These are phyloP conservation scores for Peromyscus melanophrys DNA, from an alignment of 2,797 vertebrate species.

Conservation along the genomic window DNA sequence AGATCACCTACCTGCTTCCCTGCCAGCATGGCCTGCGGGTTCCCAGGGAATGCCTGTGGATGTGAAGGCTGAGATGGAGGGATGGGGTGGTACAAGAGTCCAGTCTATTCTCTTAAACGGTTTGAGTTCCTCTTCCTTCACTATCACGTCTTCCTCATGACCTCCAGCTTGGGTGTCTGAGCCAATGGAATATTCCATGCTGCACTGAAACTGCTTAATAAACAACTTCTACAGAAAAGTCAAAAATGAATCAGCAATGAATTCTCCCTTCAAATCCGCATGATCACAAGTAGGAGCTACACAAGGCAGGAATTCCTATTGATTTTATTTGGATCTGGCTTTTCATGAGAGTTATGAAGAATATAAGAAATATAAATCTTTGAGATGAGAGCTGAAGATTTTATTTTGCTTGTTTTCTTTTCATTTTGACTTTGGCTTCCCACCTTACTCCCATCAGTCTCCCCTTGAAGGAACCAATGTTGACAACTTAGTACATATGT, in stretches of 20 bases:
- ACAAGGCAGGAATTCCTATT: background rate
- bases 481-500: background rate
- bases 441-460: background rate
- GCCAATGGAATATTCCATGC: background rate
- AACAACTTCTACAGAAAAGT: constrained; percentile 14
- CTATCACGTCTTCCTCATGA: rapidly evolving
- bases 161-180: background rate
- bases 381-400: background rate
- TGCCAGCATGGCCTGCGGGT: background rate
- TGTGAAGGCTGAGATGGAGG: background rate
- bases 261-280: background rate
- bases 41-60: background rate
- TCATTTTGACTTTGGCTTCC: background rate
- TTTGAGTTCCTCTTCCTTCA: background rate
- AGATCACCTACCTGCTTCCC: background rate
- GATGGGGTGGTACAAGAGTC: background rate
- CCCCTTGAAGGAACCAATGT: background rate
- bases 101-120: background rate
- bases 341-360: background rate
- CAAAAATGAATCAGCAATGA: background rate
- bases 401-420: constrained; percentile 38
- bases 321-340: constrained; percentile 49
- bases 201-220: background rate
- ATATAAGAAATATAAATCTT: constrained; percentile 35
- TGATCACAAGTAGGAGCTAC: background rate